phyloP scores from a whole-genome alignment of 2,888 invertebrate genomes.

The Trachelus tabidus region DNA sequence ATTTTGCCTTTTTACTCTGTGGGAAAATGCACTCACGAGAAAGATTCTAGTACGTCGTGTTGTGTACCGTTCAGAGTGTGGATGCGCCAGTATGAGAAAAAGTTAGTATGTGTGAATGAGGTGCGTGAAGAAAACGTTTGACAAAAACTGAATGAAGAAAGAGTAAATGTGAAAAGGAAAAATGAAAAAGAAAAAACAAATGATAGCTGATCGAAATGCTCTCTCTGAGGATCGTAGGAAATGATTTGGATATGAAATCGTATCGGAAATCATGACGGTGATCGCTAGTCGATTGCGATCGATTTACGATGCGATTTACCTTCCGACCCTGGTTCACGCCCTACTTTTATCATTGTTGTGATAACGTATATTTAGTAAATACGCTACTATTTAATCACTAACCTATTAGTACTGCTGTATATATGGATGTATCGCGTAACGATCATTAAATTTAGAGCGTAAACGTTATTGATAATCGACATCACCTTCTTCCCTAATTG shows the following conservation, averaged over 20 bases:
- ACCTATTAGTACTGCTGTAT: constrained; percentile 61
- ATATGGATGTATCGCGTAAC: constrained; percentile 61
- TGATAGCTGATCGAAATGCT: not conserved
- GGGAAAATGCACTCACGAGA: not conserved
- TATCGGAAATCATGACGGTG: not conserved
- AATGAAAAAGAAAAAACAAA: not conserved
- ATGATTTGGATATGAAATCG: not conserved
- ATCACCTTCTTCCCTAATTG: constrained; percentile 7
- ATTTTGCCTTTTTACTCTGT: not conserved
- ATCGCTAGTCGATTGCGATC: not conserved
- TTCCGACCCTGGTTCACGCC: constrained; percentile 6
- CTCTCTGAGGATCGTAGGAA: not conserved
- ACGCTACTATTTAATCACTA: constrained; percentile 63
- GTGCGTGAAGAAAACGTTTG: not conserved
- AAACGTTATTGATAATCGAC: constrained; percentile 11
- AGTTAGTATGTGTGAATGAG: not conserved
- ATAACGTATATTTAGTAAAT: constrained; percentile 61
- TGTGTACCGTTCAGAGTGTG: not conserved
- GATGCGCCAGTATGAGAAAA: not conserved
- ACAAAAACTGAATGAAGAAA: not conserved
- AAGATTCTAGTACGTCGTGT: not conserved
- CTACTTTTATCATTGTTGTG: constrained; percentile 64
- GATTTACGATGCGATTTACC: not conserved
- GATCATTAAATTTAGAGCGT: constrained; percentile 22
- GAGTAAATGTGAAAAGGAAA: not conserved